A percentile compares a stretch with the other conserved stretches of the same genome.
Evolutionary conservation across 2,888 invertebrate genomes (phyloP).

Genomic region (Drosophila niveifrons): DNA sequence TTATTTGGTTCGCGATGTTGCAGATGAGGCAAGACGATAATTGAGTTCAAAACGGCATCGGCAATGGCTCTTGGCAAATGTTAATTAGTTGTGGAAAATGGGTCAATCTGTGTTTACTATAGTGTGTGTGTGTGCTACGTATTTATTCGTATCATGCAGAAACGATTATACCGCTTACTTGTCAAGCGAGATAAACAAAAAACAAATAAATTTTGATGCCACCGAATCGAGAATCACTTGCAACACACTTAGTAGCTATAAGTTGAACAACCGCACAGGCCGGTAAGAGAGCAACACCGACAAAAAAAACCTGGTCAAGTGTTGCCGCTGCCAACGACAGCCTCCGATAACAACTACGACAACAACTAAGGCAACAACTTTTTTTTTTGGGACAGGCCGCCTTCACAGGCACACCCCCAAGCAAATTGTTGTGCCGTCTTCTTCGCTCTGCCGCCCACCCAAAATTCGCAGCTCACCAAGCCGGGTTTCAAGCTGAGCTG

Average conservation of each 20-base stretch:
- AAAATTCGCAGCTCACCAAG: slow-evolving; percentile 31
- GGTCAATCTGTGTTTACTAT: slow-evolving; percentile 57
- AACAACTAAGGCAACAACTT: slow-evolving; percentile 13
- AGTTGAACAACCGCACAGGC: slow-evolving; percentile 58
- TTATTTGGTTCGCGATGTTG: slow-evolving; percentile 31
- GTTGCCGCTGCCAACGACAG: slow-evolving; percentile 19
- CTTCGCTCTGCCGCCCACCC: slow-evolving; percentile 39
- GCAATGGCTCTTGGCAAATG: slow-evolving; percentile 74
- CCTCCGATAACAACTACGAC: slow-evolving; percentile 14
- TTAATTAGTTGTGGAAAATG: slow-evolving; percentile 76
- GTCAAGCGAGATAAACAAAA: slow-evolving; percentile 28
- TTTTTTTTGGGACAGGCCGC: slow-evolving; percentile 49
- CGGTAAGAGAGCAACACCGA: slow-evolving; percentile 18
- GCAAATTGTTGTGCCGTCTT: slow-evolving; percentile 33
- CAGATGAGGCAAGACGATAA: slow-evolving; percentile 76
- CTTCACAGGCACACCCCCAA: slow-evolving; percentile 52
- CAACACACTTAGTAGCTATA: slow-evolving; percentile 36
- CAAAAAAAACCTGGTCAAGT: slow-evolving; percentile 55
- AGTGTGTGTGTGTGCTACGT: slow-evolving; percentile 5
- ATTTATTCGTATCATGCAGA: slow-evolving; percentile 31
- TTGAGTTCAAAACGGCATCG: slow-evolving; percentile 72
- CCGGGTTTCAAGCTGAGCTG: slow-evolving; percentile 41
- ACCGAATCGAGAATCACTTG: slow-evolving; percentile 54
- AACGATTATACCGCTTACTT: slow-evolving; percentile 48
- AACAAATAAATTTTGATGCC: slow-evolving; percentile 16